Evolutionary conservation across 2,797 vertebrate species (phyloP).

Genomic region (Danio aesculapii): DNA sequence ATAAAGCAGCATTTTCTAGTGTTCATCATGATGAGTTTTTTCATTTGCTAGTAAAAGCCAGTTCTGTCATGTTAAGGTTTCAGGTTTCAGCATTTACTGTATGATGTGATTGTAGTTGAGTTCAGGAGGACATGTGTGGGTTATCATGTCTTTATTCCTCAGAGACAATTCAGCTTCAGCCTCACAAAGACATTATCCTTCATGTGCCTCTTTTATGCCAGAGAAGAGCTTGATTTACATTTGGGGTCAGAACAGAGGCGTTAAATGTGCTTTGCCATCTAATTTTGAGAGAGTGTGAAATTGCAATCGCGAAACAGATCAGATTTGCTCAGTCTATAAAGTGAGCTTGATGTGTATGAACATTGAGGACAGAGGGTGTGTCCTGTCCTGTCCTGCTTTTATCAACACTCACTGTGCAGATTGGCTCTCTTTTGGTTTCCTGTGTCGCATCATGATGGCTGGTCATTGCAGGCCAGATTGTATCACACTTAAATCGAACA

Average conservation of each 20-base stretch:
- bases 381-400: conserved; percentile 3
- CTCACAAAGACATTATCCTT: conserved; percentile 8
- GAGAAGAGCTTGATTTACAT: conserved; percentile 10
- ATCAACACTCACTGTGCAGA: conserved; percentile 18
- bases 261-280: conserved; percentile 11
- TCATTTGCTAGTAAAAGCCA: neutral
- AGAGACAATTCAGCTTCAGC: neutral
- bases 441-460: neutral
- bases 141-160: conserved; percentile 25
- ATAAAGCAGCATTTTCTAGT: too few relatives aligned
- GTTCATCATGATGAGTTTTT: neutral
- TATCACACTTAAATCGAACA: too few relatives aligned
- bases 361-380: neutral
- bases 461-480: conserved; percentile 27
- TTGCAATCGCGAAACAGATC: neutral
- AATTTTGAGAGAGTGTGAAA: neutral
- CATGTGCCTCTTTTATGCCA: neutral
- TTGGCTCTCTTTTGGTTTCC: conserved; percentile 21
- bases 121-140: conserved; percentile 1
- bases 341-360: neutral
- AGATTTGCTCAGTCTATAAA: conserved; percentile 1
- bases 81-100: neutral
- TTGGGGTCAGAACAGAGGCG: neutral
- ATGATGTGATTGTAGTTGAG: neutral
- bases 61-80: conserved; percentile 26